Evolutionary conservation across 1,140 invertebrate species (phyloP), one percentile per base, ranked within the genome.

Genomic region (Apis florea): DNA sequence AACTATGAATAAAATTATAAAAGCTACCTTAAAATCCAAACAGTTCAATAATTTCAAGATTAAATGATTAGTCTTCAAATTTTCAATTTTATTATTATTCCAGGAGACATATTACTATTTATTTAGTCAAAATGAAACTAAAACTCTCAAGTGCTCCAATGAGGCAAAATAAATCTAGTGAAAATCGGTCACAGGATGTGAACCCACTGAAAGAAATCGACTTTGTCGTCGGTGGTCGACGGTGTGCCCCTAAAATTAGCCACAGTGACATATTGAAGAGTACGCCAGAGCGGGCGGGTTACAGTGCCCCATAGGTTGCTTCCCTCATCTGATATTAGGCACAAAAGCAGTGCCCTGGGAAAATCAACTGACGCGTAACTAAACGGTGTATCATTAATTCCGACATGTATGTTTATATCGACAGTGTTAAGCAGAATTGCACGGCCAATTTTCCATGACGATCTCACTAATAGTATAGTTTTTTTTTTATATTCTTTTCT

Each of bases 361-460:
- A 94, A 94, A 94, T 93, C 90, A 92, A 93, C 91, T 93, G 93
- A 94, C 93, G 92, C 91, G 93, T 93, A 93, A 93, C 92, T 93
- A 93, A 94, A 92, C 90, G 88, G 90, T 92, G 88, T 93, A 92
- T 94, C 92, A 93, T 94, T 94, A 94, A 93, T 90, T 90, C 87
- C 88, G 88, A 91, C 89, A 51, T 90, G 90, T 92, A 92, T 93
- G 92, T 92, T 93, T 93, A 92, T 92, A 91, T 90, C 87, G 90
- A 61, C 79, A 83, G 75, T 86, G 89, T 91, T 88, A 90, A 84
- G 82, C 72, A 82, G 79, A 74, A 53, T 83, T 74, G 78, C 77
- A 88, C 88, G 90, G 90, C 90, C 88, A 92, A 92, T 92, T 92
- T 91, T 84, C 66, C 79, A 17, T 66, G 53, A 84, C 79, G 66